phyloP scores from a whole-genome alignment of 2,113 vertebrate genomes.

The Dissostichus mawsoni region DNA sequence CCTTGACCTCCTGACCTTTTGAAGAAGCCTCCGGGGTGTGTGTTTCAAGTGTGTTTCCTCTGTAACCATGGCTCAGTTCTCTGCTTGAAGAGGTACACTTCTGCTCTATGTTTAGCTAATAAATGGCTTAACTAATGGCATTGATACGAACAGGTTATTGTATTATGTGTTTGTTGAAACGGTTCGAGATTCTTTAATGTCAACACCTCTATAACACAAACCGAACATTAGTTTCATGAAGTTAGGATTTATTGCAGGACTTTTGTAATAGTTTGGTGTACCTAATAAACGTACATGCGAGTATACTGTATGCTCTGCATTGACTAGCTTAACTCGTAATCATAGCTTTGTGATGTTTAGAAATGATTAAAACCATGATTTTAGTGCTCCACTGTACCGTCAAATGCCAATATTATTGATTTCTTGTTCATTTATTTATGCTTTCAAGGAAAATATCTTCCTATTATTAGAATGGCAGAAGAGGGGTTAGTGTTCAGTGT shows the following conservation, averaged over 20 bases:
- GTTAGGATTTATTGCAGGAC: no score
- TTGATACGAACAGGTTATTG: not conserved
- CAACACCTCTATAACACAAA: not conserved
- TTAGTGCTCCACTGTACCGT: not conserved
- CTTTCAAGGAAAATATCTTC: not conserved
- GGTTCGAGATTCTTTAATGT: not conserved
- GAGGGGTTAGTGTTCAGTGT: conserved; percentile 1
- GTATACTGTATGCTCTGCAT: not conserved
- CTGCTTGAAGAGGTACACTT: not conserved
- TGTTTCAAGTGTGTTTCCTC: conserved; percentile 7
- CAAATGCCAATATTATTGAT: not conserved
- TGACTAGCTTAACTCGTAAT: not conserved
- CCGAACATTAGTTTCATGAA: no score
- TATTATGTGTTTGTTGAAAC: no score
- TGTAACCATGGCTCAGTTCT: not conserved
- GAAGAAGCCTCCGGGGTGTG: conserved; percentile 12
- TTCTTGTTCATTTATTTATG: not conserved
- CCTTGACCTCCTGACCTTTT: conserved; percentile 50
- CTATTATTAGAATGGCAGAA: not conserved
- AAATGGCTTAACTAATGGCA: no score
- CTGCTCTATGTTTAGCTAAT: not conserved
- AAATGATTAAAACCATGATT: not conserved
- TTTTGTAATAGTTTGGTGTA: not conserved
- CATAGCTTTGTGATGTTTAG: no score
- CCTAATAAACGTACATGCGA: not conserved